A percentile compares a stretch with the other conserved stretches of the same genome.
Conservation (phyloP, 2,797 vertebrate genomes). For the Myiotriccus ornatus region DNA sequence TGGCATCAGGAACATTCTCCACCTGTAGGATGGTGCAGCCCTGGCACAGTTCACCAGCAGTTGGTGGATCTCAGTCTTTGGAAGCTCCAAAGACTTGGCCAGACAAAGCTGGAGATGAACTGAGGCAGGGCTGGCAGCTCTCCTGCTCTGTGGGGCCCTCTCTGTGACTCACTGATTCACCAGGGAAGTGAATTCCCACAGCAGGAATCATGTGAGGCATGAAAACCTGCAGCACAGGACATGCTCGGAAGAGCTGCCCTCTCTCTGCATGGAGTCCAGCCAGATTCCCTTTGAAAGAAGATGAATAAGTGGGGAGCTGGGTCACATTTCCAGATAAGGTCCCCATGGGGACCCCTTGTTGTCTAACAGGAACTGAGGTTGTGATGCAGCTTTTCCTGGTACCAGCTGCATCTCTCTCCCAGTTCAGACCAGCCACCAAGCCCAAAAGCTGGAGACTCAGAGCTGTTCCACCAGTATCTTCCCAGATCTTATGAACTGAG, state of each 20-base stretch:
- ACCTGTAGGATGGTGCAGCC: neutral
- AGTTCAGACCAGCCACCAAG: neutral
- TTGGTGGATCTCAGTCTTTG: neutral
- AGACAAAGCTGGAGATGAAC: neutral
- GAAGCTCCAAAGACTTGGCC: neutral
- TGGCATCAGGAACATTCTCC: too few species aligned
- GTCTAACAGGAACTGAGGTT: neutral
- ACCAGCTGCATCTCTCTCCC: neutral
- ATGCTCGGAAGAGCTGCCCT: neutral
- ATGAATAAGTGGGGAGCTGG: neutral
- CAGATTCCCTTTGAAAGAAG: neutral
- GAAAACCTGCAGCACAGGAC: neutral
- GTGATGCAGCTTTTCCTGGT: accelerated
- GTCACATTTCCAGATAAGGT: neutral
- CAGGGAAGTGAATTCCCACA: neutral
- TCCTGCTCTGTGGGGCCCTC: neutral
- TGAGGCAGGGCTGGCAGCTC: neutral
- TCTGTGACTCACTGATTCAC: neutral
- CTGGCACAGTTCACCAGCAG: neutral
- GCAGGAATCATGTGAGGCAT: accelerated
- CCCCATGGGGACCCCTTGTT: neutral
- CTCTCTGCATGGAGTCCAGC: accelerated
- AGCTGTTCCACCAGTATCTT: neutral
- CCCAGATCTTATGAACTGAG: neutral
- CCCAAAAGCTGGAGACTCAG: neutral